Conservation (phyloP, 2,888 invertebrate species). For the Ametastegia equiseti region DNA sequence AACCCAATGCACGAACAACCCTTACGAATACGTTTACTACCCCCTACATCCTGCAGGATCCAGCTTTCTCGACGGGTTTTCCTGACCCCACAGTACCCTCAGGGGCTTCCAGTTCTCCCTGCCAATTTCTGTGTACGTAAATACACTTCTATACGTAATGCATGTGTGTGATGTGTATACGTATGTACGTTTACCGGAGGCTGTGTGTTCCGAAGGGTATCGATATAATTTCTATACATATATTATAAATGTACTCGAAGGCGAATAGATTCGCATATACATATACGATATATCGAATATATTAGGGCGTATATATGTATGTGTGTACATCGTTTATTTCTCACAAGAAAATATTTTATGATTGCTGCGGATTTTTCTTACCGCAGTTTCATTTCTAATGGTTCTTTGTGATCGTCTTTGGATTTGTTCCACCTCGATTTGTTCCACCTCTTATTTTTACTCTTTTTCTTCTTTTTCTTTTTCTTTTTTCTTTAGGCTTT, state of each 20-base stretch:
- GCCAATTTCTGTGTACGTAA: neutral
- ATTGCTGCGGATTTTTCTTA: neutral
- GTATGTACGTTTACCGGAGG: neutral
- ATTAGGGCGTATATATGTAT: neutral
- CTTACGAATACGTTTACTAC: slow-evolving; percentile 14
- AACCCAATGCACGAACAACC: slow-evolving; percentile 30
- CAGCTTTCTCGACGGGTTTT: slow-evolving; percentile 5
- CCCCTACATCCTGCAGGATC: too few relatives aligned
- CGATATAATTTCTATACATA: slow-evolving; percentile 18
- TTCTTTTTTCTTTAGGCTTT: too few relatives aligned
- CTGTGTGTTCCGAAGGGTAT: neutral
- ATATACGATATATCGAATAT: too few relatives aligned
- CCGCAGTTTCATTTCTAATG: neutral
- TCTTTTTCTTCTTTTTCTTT: too few relatives aligned
- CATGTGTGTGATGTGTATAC: neutral
- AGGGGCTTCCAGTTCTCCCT: neutral
- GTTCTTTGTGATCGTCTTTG: neutral
- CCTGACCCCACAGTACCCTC: slow-evolving; percentile 11
- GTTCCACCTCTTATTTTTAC: too few relatives aligned
- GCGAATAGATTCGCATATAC: neutral
- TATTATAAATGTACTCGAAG: neutral
- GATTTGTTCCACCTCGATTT: neutral
- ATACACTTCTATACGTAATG: too few relatives aligned
- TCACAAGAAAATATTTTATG: neutral
- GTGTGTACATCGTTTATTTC: neutral